Evolutionary conservation across 2,888 invertebrate species (phyloP).

Genomic region (Acronicta psi): DNA sequence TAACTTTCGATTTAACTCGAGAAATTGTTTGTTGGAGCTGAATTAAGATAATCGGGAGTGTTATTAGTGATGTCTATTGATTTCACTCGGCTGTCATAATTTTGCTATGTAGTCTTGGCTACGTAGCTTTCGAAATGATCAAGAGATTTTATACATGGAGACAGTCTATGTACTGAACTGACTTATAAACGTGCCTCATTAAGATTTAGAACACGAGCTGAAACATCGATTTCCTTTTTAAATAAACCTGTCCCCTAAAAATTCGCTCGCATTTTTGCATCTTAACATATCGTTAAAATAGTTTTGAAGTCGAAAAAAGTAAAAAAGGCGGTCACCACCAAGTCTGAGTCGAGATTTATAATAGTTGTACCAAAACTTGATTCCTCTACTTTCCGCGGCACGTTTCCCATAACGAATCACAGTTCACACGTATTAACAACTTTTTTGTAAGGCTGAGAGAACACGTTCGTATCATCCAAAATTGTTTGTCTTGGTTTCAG

Average conservation of each 20-base stretch:
- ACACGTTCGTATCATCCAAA: slow-evolving; percentile 18
- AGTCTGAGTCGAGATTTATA: slow-evolving; percentile 39
- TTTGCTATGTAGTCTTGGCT: neutral
- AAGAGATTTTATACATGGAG: too few species aligned
- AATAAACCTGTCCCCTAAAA: slow-evolving; percentile 13
- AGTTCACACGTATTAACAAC: slow-evolving; percentile 51
- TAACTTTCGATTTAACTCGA: slow-evolving; percentile 40
- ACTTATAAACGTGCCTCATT: neutral
- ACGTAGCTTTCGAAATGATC: neutral
- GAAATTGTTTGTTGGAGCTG: slow-evolving; percentile 40
- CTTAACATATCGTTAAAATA: slow-evolving; percentile 54
- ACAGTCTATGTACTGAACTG: neutral
- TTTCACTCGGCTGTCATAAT: slow-evolving; percentile 14
- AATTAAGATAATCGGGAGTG: slow-evolving; percentile 19
- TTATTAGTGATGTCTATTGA: neutral
- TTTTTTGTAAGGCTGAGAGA: slow-evolving; percentile 33
- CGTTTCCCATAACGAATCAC: slow-evolving; percentile 52
- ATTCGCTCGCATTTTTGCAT: slow-evolving; percentile 35
- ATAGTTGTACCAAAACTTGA: slow-evolving; percentile 46
- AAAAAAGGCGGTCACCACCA: slow-evolving; percentile 36
- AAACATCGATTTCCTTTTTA: slow-evolving; percentile 2
- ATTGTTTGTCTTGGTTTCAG: neutral
- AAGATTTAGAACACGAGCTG: slow-evolving; percentile 2
- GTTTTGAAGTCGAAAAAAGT: slow-evolving; percentile 42
- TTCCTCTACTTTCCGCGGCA: slow-evolving; percentile 48